Evolutionary conservation across 2,888 invertebrate genomes (phyloP), one percentile per base, ranked within the genome.

Genomic region (Plebejus anna): DNA sequence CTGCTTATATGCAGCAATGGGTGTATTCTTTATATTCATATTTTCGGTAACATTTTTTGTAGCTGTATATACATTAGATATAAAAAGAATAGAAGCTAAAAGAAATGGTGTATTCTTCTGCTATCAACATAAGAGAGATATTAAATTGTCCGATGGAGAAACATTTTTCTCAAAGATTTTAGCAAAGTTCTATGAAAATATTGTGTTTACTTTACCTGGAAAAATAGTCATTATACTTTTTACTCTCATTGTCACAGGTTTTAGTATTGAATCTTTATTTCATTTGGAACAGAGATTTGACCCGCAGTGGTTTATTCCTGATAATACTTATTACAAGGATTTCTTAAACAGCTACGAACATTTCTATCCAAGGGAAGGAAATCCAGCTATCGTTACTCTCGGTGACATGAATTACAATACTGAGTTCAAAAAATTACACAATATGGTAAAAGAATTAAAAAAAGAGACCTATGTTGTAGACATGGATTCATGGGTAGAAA

Each of bases 11-110:
- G 97, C 97, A 16, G 96, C 97, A 7, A 88, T 96, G 1, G 97
- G 97, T 32, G 96, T 97, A 1, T 94, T 97, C 78, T 95, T 96
- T 82, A 96, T 97, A 36, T 97, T 96, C 86, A 89, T 96, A 77
- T 96, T 96, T 83, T 96, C 97, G 81, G 95, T 97, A 6, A 97
- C 97, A n/a, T 97, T 97, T 87, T 97, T 97, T 88, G 95, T 96
- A 16, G 97, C 97, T 1, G 96, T 96, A 80, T 96, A 97, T 82
- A 95, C 96, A 0, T 86, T 97, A 79, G 97, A 97, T 83, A 94
- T 96, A 77, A 91, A 86, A 83, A 92, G 97, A 84, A 92, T 96
- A 28, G 94, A 95, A 80, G 87, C 86, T 1, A 95, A 95, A 79
- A 90, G 96, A 82, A 97, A 97, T 84, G 95, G 96, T 2, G 82